phyloP scores from a whole-genome alignment of 2,113 vertebrate species.

The Cranoglanis bouderius region DNA sequence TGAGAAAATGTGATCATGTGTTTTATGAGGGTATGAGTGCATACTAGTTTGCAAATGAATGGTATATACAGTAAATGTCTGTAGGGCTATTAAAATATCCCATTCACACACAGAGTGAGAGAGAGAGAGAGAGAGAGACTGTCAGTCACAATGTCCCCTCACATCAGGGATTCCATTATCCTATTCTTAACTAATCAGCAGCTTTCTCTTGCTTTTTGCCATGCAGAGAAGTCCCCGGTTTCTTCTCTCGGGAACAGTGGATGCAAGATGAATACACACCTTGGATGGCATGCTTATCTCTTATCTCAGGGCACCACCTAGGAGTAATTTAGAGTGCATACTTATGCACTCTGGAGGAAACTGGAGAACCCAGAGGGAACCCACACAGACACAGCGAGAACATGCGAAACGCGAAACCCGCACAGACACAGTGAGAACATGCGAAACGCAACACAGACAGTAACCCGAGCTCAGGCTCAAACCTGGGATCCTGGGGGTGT shows the following conservation, averaged over 20 bases:
- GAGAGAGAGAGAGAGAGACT: not conserved
- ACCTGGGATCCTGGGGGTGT: no score
- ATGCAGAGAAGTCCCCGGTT: not conserved
- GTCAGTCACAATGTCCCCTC: slow-evolving; percentile 14
- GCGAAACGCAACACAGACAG: not conserved
- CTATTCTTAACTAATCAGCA: slow-evolving; percentile 2
- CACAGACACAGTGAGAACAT: not conserved
- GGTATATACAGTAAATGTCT: slow-evolving; percentile 27
- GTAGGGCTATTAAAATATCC: not conserved
- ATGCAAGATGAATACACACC: not conserved
- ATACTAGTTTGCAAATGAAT: slow-evolving; percentile 33
- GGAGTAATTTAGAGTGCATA: not conserved
- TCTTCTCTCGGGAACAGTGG: not conserved
- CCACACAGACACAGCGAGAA: not conserved
- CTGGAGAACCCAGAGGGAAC: not conserved
- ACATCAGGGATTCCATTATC: not conserved
- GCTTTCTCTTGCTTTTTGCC: not conserved
- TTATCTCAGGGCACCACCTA: not conserved
- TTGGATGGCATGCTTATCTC: not conserved
- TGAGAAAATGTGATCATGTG: slow-evolving; percentile 70
- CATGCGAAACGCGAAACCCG: not conserved
- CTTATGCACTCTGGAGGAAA: not conserved
- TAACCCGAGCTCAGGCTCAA: no score
- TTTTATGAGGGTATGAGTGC: slow-evolving; percentile 53
- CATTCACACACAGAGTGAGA: not conserved